phyloP scores from a whole-genome alignment of 2,888 invertebrate genomes.

The Sphecodes monilicornis region DNA sequence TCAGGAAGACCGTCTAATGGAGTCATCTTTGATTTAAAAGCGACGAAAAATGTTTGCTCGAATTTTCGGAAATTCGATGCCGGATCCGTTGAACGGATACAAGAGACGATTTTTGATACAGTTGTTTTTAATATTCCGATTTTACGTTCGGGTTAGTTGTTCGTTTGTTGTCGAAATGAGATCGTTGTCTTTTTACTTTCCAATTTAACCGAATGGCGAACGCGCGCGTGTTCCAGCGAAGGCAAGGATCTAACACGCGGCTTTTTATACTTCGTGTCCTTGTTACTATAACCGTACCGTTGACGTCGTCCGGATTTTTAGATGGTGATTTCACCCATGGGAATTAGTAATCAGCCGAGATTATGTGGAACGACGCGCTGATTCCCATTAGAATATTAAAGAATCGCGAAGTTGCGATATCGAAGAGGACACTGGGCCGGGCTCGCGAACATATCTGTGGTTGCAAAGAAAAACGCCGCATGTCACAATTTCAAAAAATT shows the following conservation, averaged over 20 bases:
- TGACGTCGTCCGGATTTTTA: slow-evolving; percentile 44
- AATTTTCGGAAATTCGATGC: not conserved
- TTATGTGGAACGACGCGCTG: slow-evolving; percentile 22
- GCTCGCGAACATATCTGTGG: not conserved
- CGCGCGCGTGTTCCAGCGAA: slow-evolving; percentile 12
- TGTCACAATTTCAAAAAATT: too few species aligned
- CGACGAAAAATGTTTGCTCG: not conserved
- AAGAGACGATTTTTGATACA: not conserved
- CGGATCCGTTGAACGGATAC: not conserved
- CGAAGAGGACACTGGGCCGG: slow-evolving; percentile 33
- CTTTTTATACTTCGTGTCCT: slow-evolving; percentile 39
- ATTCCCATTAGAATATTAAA: not conserved
- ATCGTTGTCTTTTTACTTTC: not conserved
- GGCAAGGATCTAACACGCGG: slow-evolving; percentile 17
- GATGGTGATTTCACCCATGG: slow-evolving; percentile 51
- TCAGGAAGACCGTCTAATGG: not conserved
- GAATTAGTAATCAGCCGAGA: slow-evolving; percentile 37
- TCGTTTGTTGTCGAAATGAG: not conserved
- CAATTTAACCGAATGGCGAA: not conserved
- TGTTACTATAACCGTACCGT: slow-evolving; percentile 41
- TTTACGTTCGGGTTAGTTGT: not conserved
- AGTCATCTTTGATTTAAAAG: not conserved
- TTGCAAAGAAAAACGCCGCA: too few species aligned
- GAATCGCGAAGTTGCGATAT: slow-evolving; percentile 13
- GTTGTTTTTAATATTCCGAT: not conserved